Evolutionary conservation across 2,113 vertebrate genomes (phyloP), one percentile per base, ranked within the genome.

Genomic region (Rhinoptilus africanus): DNA sequence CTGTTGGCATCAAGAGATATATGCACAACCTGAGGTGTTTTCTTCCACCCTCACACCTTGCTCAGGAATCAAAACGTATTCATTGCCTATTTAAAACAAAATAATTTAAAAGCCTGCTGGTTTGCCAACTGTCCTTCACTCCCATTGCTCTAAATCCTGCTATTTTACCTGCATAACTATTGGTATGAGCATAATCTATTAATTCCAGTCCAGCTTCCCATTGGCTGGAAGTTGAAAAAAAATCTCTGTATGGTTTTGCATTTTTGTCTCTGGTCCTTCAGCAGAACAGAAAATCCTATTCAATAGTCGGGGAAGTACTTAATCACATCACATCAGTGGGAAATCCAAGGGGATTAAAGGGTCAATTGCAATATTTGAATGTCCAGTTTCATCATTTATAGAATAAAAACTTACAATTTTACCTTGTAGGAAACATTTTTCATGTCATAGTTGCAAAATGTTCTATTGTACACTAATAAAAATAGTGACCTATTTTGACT

Each of bases 141-240:
- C 37, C 26, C 18, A 26, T 50, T 88, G 2, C 37, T 85, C 60
- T 67, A 83, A 91, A 87, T 77, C 71, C 71, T 4, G 10, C 37
- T 57, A 23, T 84, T 92, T 85, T 48, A 28, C 13, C 39, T 22
- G 14, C 34, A 72, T 66, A 94, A 76, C 64, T 91, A 35, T 50
- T 86, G 80, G 18, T 35, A 54, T 12, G 8, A 59, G 37, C 22
- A 56, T 59, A 93, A 96, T 84, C 59, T 63, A 60, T 91, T 75
- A 73, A 95, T 94, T 95, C 24, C 32, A 85, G 66, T 75, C 79
- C 83, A 91, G 48, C 69, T 95, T 84, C 53, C 88, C 47, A 56
- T 32, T 84, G 66, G 66, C 91, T 91, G 7, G 5, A 78, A 27
- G 7, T 37, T 53, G 18, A 32, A 79, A 84, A 59, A 56, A 35